phyloP scores from a whole-genome alignment of 2,113 vertebrate genomes.

The Hyperoodon ampullatus region DNA sequence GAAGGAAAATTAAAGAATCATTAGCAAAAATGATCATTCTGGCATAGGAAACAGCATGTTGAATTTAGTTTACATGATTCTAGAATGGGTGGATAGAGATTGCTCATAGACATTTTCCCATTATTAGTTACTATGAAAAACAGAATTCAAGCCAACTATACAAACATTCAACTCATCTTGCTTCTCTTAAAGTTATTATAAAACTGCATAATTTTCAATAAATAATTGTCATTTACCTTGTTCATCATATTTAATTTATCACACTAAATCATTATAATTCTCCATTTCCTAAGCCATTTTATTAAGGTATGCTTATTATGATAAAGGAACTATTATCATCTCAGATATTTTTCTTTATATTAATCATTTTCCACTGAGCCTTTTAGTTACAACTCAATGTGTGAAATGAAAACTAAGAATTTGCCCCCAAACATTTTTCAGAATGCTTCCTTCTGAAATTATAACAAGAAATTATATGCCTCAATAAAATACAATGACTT shows the following conservation, averaged over 20 bases:
- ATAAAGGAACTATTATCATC: background rate
- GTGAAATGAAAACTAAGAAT: background rate
- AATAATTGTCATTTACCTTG: background rate
- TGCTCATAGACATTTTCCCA: background rate
- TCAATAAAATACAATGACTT: background rate
- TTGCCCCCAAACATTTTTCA: background rate
- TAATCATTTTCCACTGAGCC: background rate
- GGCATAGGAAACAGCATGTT: background rate
- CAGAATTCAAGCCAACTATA: background rate
- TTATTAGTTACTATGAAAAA: background rate
- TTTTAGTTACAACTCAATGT: background rate
- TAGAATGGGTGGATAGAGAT: background rate
- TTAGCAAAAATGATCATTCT: background rate
- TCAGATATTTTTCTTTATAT: background rate
- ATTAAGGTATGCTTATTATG: background rate
- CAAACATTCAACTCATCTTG: background rate
- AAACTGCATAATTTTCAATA: background rate
- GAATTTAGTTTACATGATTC: background rate
- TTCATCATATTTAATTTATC: background rate
- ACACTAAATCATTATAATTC: background rate
- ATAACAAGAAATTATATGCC: background rate
- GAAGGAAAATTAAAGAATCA: background rate
- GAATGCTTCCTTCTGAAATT: background rate
- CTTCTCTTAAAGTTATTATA: background rate
- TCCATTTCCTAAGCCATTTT: background rate